Conservation (phyloP, 2,797 vertebrate genomes). For the Amazonetta brasiliensis region DNA sequence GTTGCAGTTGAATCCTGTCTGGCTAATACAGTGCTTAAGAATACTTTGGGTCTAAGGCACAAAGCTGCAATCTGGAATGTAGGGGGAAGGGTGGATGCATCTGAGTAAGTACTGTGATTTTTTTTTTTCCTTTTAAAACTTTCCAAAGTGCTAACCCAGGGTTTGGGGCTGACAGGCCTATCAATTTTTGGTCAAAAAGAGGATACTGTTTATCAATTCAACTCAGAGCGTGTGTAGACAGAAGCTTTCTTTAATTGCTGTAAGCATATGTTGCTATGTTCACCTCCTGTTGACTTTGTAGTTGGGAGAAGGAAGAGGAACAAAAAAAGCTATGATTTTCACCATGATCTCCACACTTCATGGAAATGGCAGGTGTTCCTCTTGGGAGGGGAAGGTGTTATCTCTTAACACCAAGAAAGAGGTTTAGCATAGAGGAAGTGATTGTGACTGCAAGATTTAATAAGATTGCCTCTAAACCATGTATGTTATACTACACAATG, state of each 20-base stretch:
- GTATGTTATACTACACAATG: constrained; percentile 29
- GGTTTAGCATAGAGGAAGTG: constrained; percentile 37
- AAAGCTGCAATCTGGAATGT: neutral
- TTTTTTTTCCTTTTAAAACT: neutral
- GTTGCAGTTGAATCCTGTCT: neutral
- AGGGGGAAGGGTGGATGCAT: neutral
- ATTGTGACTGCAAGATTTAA: constrained; percentile 43
- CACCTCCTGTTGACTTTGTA: constrained; percentile 58
- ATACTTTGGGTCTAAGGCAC: neutral
- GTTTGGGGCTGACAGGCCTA: neutral
- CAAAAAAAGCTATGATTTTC: constrained; percentile 34
- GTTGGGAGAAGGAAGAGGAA: constrained; percentile 31
- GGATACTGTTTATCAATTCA: constrained; percentile 18
- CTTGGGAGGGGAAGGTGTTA: constrained; percentile 40
- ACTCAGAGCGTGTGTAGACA: neutral
- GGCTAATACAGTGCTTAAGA: neutral
- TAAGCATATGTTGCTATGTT: constrained; percentile 55
- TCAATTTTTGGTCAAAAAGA: neutral
- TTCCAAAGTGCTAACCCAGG: neutral
- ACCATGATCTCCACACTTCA: neutral
- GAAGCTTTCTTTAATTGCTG: constrained; percentile 49
- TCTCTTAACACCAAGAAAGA: constrained; percentile 6
- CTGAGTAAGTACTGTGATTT: neutral
- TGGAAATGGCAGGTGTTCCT: constrained; percentile 63
- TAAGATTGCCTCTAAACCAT: constrained; percentile 56